Percentiles rank a stretch among this genome's conserved stretches.
Conservation (phyloP, 2,113 vertebrate species). For the Vanacampus margaritifer region DNA sequence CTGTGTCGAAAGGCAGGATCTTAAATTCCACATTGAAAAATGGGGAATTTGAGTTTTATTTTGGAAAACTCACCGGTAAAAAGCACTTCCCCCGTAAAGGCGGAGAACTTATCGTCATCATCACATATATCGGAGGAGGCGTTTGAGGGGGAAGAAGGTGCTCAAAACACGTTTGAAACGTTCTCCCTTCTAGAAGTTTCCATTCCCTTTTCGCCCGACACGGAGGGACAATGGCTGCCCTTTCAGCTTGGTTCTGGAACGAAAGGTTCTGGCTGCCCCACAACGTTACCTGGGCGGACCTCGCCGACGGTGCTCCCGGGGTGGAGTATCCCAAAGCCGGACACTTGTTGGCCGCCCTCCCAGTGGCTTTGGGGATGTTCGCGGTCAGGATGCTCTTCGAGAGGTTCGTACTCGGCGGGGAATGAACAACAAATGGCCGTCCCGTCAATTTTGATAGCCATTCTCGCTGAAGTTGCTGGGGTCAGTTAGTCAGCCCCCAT, state of each 20-base stretch:
- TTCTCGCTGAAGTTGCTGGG: too few species aligned
- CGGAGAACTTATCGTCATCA: neutral
- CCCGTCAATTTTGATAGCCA: neutral
- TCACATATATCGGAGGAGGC: neutral
- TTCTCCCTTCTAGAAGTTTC: neutral
- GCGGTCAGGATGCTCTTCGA: constrained; percentile 86
- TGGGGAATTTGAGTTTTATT: constrained; percentile 28
- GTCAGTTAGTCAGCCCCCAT: neutral
- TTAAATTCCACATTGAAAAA: rapidly evolving
- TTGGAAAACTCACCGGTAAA: constrained; percentile 8
- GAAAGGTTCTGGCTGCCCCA: constrained; percentile 93
- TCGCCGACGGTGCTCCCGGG: constrained; percentile 78
- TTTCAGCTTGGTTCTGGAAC: constrained; percentile 93
- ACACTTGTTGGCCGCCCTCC: constrained; percentile 82
- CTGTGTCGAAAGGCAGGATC: neutral
- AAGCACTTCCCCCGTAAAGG: neutral
- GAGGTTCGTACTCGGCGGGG: constrained; percentile 69
- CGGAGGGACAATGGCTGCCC: constrained; percentile 70
- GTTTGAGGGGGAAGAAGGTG: too few species aligned
- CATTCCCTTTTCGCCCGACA: neutral
- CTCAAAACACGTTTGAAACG: neutral
- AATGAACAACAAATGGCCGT: neutral
- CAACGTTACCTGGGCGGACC: constrained; percentile 93
- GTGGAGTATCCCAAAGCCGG: constrained; percentile 80
- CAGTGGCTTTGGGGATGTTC: constrained; percentile 84